phyloP scores from a whole-genome alignment of 2,888 invertebrate species.

The Chouioia cunea region DNA sequence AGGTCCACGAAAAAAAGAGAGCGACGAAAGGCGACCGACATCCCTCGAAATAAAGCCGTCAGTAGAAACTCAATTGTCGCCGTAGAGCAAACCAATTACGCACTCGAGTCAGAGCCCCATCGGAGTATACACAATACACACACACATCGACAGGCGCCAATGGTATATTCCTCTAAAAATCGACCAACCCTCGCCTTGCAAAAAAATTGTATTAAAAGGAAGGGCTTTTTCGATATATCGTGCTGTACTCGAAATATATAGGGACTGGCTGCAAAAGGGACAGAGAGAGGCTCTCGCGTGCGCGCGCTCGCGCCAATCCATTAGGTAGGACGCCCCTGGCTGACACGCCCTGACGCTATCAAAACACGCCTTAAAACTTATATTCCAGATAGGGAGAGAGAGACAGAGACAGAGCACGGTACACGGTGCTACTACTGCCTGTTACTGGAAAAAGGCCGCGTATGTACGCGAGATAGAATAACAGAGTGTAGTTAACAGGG shows the following conservation, averaged over 20 bases:
- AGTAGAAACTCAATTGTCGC: background rate
- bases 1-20: no score
- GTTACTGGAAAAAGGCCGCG: slow-evolving; percentile 54
- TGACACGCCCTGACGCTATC: slow-evolving; percentile 66
- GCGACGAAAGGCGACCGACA: slow-evolving; percentile 1
- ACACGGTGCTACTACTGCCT: background rate
- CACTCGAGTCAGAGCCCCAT: background rate
- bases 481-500: slow-evolving; percentile 64
- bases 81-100: slow-evolving; percentile 6
- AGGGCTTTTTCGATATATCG: no score
- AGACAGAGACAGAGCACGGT: slow-evolving; percentile 4
- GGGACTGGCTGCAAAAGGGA: slow-evolving; percentile 45
- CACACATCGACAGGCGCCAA: no score
- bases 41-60: background rate
- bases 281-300: slow-evolving; percentile 55
- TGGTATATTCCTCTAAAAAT: background rate
- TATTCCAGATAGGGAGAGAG: slow-evolving; percentile 55
- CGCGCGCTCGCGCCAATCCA: slow-evolving; percentile 57
- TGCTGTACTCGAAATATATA: no score
- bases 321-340: slow-evolving; percentile 64
- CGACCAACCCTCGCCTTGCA: background rate
- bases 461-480: slow-evolving; percentile 63
- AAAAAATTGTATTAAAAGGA: background rate
- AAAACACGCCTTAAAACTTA: slow-evolving; percentile 67
- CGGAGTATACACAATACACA: no score